Percentiles rank a stretch among this genome's conserved stretches.
Conservation (phyloP, 1,140 invertebrate genomes). For the Akabosia matsudoensis region DNA sequence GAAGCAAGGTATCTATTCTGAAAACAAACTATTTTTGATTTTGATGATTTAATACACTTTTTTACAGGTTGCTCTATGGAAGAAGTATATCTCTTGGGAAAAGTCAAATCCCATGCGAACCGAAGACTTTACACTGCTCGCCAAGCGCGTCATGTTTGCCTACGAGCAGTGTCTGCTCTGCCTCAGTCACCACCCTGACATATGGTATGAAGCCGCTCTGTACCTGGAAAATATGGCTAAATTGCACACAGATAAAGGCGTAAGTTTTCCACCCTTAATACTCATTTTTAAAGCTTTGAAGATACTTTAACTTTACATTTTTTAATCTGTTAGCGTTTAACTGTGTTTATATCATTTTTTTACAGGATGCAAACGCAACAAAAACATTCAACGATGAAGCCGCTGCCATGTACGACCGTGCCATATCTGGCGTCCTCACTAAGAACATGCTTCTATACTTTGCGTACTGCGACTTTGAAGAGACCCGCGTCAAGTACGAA, state of each 20-base stretch:
- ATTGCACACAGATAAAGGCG: constrained; percentile 88
- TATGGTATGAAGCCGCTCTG: constrained; percentile 97
- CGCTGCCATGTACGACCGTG: constrained; percentile 88
- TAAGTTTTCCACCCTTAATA: constrained; percentile 52
- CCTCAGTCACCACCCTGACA: constrained; percentile 93
- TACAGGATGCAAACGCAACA: constrained; percentile 81
- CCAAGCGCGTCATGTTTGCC: constrained; percentile 90
- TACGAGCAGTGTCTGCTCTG: constrained; percentile 97
- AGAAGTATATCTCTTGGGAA: constrained; percentile 97
- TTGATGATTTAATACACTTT: constrained; percentile 14
- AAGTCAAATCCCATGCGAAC: constrained; percentile 91
- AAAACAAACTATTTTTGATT: constrained; percentile 13
- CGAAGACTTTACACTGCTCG: constrained; percentile 90
- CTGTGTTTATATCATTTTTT: constrained; percentile 25
- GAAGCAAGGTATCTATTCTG: background rate
- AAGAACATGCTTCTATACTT: constrained; percentile 94
- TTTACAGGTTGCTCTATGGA: constrained; percentile 92
- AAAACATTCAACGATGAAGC: constrained; percentile 92
- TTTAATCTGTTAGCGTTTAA: background rate
- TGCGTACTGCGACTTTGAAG: constrained; percentile 98
- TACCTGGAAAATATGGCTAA: constrained; percentile 93
- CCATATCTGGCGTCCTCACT: constrained; percentile 76
- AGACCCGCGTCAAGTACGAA: constrained; percentile 91
- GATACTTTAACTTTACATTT: no score
- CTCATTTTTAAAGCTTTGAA: background rate